Evolutionary conservation across 2,888 invertebrate species (phyloP).

Genomic region (Automeris io): DNA sequence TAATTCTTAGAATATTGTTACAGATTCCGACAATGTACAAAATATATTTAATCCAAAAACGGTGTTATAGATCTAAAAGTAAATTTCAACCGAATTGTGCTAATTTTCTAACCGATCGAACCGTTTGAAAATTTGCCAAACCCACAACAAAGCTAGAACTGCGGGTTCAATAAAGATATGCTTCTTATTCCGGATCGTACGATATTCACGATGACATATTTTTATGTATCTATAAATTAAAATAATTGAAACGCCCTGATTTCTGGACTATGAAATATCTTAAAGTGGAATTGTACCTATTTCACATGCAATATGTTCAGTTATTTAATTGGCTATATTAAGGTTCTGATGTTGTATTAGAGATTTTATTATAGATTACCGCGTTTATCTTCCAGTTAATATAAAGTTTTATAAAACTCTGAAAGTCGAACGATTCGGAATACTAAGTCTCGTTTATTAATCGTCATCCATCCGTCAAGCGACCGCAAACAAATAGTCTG

Average conservation of each 20-base stretch:
- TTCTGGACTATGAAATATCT: not conserved
- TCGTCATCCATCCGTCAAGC: conserved; percentile 41
- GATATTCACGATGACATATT: not conserved
- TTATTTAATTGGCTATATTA: too few relatives aligned
- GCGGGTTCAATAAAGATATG: not conserved
- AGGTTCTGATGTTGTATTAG: too few relatives aligned
- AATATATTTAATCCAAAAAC: too few relatives aligned
- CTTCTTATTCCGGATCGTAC: not conserved
- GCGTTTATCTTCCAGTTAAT: too few relatives aligned
- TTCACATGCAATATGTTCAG: too few relatives aligned
- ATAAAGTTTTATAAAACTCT: not conserved
- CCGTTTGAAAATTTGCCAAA: conserved; percentile 3
- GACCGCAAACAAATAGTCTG: conserved; percentile 48
- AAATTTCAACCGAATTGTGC: conserved; percentile 2
- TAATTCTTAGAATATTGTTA: too few relatives aligned
- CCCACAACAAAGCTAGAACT: conserved; percentile 4
- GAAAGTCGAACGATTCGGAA: conserved; percentile 3
- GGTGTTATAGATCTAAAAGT: too few relatives aligned
- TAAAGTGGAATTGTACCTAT: too few relatives aligned
- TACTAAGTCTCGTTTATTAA: conserved; percentile 32
- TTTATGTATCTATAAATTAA: too few relatives aligned
- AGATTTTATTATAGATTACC: too few relatives aligned
- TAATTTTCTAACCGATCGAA: conserved; percentile 1
- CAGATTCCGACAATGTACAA: too few relatives aligned
- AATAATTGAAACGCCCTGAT: too few relatives aligned